phyloP scores from a whole-genome alignment of 1,140 invertebrate genomes.

The Holcopasites calliopsidis region DNA sequence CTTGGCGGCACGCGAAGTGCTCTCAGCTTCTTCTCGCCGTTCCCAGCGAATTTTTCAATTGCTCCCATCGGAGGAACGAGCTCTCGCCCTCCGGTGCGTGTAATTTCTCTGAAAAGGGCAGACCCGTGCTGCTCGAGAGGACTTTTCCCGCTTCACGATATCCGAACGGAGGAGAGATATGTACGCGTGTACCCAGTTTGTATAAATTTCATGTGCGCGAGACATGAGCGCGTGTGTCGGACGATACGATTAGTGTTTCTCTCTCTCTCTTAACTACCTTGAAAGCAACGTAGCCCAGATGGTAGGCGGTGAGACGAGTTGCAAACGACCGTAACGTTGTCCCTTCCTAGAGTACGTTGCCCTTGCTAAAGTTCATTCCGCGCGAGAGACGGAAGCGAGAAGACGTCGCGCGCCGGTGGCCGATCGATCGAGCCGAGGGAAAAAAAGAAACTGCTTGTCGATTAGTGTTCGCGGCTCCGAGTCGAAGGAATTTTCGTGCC shows the following conservation, averaged over 20 bases:
- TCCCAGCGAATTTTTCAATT: slow-evolving; percentile 22
- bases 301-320: slow-evolving; percentile 59
- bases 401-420: neutral
- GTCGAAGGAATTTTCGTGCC: neutral
- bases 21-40: neutral
- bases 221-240: neutral
- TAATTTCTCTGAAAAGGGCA: slow-evolving; percentile 18
- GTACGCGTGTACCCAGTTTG: neutral
- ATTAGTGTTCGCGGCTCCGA: slow-evolving; percentile 5
- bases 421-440: slow-evolving; percentile 30
- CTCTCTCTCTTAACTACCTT: slow-evolving; percentile 53
- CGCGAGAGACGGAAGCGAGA: neutral
- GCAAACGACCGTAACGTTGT: slow-evolving; percentile 51
- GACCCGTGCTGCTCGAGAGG: neutral
- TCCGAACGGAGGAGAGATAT: no score
- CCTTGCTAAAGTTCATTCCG: slow-evolving; percentile 43
- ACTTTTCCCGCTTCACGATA: no score
- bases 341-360: slow-evolving; percentile 52
- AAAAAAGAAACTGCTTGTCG: slow-evolving; percentile 13
- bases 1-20: slow-evolving; percentile 1
- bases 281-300: slow-evolving; percentile 63
- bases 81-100: slow-evolving; percentile 6
- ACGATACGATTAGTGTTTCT: slow-evolving; percentile 54
- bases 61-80: slow-evolving; percentile 15
- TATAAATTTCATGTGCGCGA: slow-evolving; percentile 41